Conservation (phyloP, 2,113 vertebrate species). For the Phylloscopus trochilus region DNA sequence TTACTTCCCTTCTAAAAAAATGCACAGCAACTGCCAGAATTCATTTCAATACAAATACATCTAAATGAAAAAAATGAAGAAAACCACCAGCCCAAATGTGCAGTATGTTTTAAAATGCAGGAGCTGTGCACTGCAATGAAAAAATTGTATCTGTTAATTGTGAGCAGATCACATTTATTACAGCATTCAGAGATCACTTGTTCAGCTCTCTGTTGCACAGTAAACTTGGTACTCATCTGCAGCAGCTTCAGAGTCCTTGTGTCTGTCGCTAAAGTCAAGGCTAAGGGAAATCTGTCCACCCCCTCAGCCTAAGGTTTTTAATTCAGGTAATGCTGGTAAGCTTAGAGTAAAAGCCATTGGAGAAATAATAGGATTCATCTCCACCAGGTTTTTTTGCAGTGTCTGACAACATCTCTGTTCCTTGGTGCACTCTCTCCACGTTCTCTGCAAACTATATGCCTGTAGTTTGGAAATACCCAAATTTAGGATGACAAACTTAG, state of each 20-base stretch:
- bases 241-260: not conserved
- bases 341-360: not conserved
- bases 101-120: not conserved
- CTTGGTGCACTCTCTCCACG: accelerated
- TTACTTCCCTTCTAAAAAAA: not conserved
- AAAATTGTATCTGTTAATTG: not conserved
- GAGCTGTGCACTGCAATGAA: not conserved
- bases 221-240: not conserved
- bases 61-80: not conserved
- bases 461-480: not conserved
- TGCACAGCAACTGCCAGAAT: not conserved
- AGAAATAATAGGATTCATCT: not conserved
- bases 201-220: not conserved
- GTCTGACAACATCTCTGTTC: not conserved
- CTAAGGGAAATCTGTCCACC: not conserved
- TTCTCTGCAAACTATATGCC: not conserved
- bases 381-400: not conserved
- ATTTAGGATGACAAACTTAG: accelerated
- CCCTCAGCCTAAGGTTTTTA: not conserved
- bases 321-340: not conserved
- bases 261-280: not conserved
- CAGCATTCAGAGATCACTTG: not conserved
- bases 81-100: not conserved
- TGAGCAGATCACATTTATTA: not conserved
- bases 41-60: not conserved